Percentiles rank a stretch among this genome's conserved stretches.
phyloP scores from a whole-genome alignment of 2,797 vertebrate genomes.

The Cossypha polioptera region DNA sequence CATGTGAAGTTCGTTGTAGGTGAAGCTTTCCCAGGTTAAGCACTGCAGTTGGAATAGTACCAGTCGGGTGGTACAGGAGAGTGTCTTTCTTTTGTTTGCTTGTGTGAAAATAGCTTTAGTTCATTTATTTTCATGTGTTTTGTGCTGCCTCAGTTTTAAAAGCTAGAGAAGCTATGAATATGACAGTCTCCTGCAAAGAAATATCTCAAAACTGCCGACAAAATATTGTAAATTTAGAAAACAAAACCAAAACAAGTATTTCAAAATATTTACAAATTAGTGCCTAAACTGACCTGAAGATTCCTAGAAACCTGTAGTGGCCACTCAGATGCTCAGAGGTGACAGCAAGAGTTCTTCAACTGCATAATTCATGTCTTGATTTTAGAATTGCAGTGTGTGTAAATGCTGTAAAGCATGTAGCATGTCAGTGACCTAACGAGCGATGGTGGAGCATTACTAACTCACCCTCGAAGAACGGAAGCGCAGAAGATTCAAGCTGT shows the following conservation, averaged over 20 bases:
- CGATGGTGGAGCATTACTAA: slow-evolving; percentile 11
- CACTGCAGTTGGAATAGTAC: background rate
- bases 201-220: background rate
- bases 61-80: background rate
- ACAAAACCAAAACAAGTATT: background rate
- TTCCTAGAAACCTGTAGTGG: background rate
- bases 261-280: background rate
- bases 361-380: background rate
- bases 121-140: background rate
- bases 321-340: background rate
- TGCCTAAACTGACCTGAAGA: background rate
- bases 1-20: background rate
- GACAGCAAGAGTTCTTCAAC: background rate
- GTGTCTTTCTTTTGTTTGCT: background rate
- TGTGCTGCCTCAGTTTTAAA: background rate
- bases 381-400: background rate
- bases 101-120: background rate
- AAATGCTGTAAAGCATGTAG: background rate
- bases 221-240: fast-evolving
- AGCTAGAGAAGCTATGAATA: background rate
- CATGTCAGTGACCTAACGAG: background rate
- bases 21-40: background rate
- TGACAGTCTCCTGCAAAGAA: background rate
- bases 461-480: slow-evolving; percentile 51
- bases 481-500: slow-evolving; percentile 17